These are phyloP conservation scores for Pristionchus exspectatus DNA, from an alignment of 2,888 invertebrate genomes.

Conservation along the genomic window DNA sequence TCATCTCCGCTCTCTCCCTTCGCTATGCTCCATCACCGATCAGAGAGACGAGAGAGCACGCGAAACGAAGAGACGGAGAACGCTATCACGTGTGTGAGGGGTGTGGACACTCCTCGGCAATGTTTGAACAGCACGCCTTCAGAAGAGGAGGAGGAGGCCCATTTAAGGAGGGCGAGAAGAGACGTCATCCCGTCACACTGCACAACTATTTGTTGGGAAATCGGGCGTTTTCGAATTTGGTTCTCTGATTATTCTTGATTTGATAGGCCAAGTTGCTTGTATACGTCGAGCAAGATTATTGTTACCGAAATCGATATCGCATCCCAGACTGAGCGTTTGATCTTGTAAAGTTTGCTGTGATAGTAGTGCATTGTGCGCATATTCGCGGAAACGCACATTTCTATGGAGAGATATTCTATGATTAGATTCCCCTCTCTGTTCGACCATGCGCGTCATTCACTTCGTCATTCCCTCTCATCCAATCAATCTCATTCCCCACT, in stretches of 20 bases:
- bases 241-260: neutral
- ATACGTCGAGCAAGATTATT: neutral
- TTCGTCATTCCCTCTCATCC: neutral
- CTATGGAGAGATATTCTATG: neutral
- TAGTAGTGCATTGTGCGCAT: neutral
- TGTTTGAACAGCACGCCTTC: conserved; percentile 24
- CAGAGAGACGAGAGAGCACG: neutral
- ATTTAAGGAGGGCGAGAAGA: neutral
- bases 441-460: neutral
- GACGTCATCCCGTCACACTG: conserved; percentile 7
- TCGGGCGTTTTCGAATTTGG: neutral
- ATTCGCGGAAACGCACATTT: neutral
- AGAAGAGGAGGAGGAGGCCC: neutral
- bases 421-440: neutral
- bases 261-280: neutral
- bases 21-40: neutral
- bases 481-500: neutral
- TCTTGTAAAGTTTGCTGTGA: neutral
- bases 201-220: neutral
- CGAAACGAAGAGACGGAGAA: neutral
- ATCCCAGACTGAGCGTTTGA: neutral
- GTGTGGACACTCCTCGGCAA: neutral
- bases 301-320: too few relatives aligned
- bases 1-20: neutral
- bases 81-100: too few relatives aligned